Evolutionary conservation across 2,113 vertebrate species (phyloP), one percentile per base, ranked within the genome.

Genomic region (Paedocypris sp.): DNA sequence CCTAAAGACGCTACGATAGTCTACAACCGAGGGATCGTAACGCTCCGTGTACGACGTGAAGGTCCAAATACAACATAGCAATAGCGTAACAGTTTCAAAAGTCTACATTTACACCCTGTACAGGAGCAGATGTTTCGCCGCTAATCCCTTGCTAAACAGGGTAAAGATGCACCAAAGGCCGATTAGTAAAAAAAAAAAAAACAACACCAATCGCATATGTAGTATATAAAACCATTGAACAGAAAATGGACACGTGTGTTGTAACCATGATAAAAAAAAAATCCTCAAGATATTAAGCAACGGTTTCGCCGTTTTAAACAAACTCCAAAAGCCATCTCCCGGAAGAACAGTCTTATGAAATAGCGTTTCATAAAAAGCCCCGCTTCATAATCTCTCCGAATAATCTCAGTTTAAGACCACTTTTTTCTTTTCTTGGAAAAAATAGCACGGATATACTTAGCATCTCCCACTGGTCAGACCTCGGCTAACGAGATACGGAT

Each of bases 271-370:
- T 22, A 43, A 53, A 45, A 31, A 26, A 16, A 48, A 54, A 36
- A 56, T 52, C 47, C 35, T 28, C 2, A 23, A n/a, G 46, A 51
- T 32, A 15, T 63, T 62, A 51, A n/a, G n/a, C 29, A 19, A 36
- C 53, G 31, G 35, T 18, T 38, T 23, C 13, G 16, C 38, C 56
- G 47, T 48, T 65, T 66, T 72, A 31, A 68, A 49, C 45, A 36
- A 48, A 46, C 46, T 43, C 15, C 39, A 66, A 62, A 51, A 53
- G 46, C 60, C 41, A 64, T 38, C 61, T 66, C 58, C 22, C 56
- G 77, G 72, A 79, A 76, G 75, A 75, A 75, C 79, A 73, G 80
- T 75, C 74, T 79, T 26, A 29, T 47, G 39, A 52, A 47, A 39
- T 28, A 42, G 43, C 36, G 7, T 50, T 58, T 65, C 63, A 50